These are phyloP conservation scores for Hemaris fuciformis DNA, from an alignment of 2,888 invertebrate genomes.

Conservation along the genomic window DNA sequence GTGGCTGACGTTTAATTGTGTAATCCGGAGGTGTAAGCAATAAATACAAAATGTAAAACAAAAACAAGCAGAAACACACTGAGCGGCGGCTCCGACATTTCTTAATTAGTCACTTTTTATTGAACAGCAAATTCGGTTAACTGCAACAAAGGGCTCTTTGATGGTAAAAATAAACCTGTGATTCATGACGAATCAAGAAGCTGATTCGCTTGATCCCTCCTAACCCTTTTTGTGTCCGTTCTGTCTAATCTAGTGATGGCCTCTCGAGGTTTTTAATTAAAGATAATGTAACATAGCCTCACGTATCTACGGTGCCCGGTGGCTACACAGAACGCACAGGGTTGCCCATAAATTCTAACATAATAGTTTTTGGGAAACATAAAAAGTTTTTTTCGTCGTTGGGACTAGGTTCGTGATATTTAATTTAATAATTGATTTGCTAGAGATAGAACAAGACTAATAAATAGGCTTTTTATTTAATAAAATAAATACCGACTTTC, in stretches of 20 bases:
- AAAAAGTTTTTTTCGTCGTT: not conserved
- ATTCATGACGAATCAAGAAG: constrained; percentile 78
- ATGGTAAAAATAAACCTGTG: constrained; percentile 76
- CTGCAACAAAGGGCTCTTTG: constrained; percentile 73
- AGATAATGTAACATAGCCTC: constrained; percentile 75
- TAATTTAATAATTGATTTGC: not conserved
- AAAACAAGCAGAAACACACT: constrained; percentile 60
- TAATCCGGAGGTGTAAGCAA: constrained; percentile 15
- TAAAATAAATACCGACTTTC: too few species aligned
- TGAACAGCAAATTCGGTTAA: constrained; percentile 78
- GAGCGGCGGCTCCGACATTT: constrained; percentile 73
- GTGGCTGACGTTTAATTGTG: constrained; percentile 1
- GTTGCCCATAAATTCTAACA: not conserved
- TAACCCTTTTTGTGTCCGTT: constrained; percentile 76
- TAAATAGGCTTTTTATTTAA: too few species aligned
- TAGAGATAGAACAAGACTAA: too few species aligned
- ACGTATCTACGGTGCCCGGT: constrained; percentile 50
- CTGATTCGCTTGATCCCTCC: constrained; percentile 72
- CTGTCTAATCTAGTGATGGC: constrained; percentile 76
- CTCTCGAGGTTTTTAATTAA: constrained; percentile 76
- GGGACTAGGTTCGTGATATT: not conserved
- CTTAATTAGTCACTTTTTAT: constrained; percentile 78
- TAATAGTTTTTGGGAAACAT: not conserved
- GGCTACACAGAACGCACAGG: not conserved
- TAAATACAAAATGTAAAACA: constrained; percentile 52